Evolutionary conservation across 1,140 invertebrate genomes (phyloP).

Genomic region (Nephila pilipes): DNA sequence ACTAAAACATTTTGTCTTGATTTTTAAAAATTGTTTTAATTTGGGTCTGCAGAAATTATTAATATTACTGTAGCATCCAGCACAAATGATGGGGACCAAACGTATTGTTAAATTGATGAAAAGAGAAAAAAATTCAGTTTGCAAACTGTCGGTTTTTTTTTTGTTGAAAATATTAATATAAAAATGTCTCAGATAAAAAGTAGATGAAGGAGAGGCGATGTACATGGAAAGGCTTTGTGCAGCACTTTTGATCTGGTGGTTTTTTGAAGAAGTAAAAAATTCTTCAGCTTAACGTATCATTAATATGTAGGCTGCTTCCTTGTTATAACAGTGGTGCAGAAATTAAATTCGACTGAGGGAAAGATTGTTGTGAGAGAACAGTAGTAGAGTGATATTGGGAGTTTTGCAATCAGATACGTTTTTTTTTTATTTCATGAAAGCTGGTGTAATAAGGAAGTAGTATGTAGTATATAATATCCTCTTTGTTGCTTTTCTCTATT

Average conservation of each 20-base stretch:
- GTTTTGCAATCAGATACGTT: no score
- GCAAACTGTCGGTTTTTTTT: not conserved
- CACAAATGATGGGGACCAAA: not conserved
- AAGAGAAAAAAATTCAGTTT: not conserved
- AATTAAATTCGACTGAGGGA: no score
- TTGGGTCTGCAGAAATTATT: no score
- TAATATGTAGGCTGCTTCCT: no score
- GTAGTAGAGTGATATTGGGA: no score
- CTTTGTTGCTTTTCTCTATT: not conserved
- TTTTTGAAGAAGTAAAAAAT: not conserved
- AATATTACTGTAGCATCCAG: no score
- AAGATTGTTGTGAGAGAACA: no score
- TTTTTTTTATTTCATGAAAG: not conserved
- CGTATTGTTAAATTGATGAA: not conserved
- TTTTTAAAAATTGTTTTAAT: no score
- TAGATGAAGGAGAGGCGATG: not conserved
- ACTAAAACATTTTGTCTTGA: no score
- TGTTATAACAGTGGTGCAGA: no score
- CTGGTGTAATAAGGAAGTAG: not conserved
- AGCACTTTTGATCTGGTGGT: slow-evolving; percentile 11
- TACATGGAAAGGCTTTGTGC: not conserved
- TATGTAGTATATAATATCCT: not conserved
- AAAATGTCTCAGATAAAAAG: not conserved
- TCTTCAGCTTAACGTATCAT: no score
- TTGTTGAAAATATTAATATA: not conserved